Evolutionary conservation across 2,113 vertebrate species (phyloP).

Genomic region (Tragelaphus imberbis): DNA sequence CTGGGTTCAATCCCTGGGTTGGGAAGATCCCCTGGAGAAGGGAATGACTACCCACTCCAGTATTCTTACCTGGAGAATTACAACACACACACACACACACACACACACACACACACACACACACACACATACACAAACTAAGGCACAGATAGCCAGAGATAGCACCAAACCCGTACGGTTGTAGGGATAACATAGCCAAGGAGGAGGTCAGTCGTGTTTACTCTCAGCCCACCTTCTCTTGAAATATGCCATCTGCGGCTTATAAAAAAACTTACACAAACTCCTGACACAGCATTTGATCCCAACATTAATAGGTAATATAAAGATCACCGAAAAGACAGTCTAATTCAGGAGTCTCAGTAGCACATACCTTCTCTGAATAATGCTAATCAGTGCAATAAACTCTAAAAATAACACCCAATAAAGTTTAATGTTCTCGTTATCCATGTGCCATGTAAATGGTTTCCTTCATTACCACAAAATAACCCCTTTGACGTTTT

Average conservation of each 20-base stretch:
- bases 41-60: neutral
- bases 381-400: neutral
- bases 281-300: neutral
- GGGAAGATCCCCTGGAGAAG: neutral
- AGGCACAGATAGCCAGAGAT: neutral
- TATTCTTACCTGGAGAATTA: neutral
- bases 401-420: slow-evolving; percentile 9
- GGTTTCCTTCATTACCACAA: neutral
- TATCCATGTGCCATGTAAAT: neutral
- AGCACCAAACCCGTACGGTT: too few species aligned
- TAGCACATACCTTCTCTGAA: neutral
- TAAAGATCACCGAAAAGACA: neutral
- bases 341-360: neutral
- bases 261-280: neutral
- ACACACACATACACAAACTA: neutral
- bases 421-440: neutral
- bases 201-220: neutral
- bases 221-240: neutral
- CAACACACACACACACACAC: neutral
- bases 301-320: neutral
- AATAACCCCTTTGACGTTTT: neutral
- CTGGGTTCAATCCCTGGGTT: neutral
- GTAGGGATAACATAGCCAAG: accelerated
- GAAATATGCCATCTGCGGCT: neutral
- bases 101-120: neutral